Evolutionary conservation across 2,797 vertebrate species (phyloP), one percentile per base, ranked within the genome.

Genomic region (Triplophysa yarkandensis): DNA sequence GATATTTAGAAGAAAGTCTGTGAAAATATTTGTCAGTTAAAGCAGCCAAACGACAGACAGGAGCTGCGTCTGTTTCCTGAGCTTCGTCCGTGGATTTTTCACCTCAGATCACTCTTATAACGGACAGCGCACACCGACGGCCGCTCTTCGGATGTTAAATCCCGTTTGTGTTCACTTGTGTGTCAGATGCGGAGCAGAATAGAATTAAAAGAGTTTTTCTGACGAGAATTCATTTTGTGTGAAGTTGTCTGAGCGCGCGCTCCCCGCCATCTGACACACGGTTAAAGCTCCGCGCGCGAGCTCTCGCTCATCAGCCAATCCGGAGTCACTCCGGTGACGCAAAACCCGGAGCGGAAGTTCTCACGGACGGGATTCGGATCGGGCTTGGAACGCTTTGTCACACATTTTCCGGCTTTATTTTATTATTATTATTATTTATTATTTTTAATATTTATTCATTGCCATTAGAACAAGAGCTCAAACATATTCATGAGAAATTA

Each of bases 271-370:
- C 83, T 86, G 82, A 88, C 87, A 87, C 80, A 74, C 85, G 84
- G 85, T 78, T 82, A 84, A 83, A 74, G 69, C 85, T 82, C 85
- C 4, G 85, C 81, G 85, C 83, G 87, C 78, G 79, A 83, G 85
- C 89, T 88, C 85, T 8, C 77, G 83, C 85, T 80, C 87, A 85
- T 28, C 83, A 89, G 85, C 91, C 91, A 93, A 91, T 92, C 90
- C 87, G 87, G 86, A 85, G 21, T 81, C 88, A 79, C 69, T 63
- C 60, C 66, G 62, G 16, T 21, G 91, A 88, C 57, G 78, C 84
- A 89, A 7, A 36, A 9, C 58, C 1, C 13, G 85, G 88, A 90
- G 81, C 28, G 84, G 88, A 86, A 76, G 76, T 34, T 21, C 21
- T 44, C 27, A 32, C 30, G 44, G 27, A 13, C 39, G 50, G 9